Conservation (phyloP, 2,113 vertebrate genomes). For the Excalfactoria chinensis region DNA sequence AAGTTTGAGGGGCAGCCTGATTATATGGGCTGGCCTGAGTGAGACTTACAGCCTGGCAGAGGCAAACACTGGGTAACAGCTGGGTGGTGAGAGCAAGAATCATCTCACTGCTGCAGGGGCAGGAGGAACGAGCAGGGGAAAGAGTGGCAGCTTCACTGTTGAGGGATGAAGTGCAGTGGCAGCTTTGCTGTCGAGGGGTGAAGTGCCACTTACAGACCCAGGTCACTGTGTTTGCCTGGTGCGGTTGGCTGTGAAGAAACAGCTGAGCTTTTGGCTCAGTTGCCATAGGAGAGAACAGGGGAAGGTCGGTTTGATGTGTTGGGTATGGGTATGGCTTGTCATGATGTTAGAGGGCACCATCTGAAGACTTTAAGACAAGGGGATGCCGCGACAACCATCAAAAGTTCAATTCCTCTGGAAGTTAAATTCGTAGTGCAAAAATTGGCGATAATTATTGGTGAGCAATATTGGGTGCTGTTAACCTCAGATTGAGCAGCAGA, state of each 20-base stretch:
- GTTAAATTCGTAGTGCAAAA: background rate
- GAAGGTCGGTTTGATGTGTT: background rate
- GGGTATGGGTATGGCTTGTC: background rate
- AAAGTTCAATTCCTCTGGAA: background rate
- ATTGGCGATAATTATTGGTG: background rate
- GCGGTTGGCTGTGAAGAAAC: background rate
- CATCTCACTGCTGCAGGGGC: background rate
- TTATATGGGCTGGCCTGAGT: accelerated
- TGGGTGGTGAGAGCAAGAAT: background rate
- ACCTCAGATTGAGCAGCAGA: background rate
- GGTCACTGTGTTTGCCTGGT: background rate
- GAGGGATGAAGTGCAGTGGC: too few species aligned
- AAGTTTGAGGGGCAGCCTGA: background rate
- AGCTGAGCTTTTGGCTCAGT: background rate
- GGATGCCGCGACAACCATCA: too few species aligned
- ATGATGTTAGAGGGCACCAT: background rate
- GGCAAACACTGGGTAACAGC: background rate
- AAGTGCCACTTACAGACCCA: too few species aligned
- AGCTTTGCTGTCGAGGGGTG: too few species aligned
- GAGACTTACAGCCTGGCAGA: background rate
- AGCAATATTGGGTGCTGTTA: background rate
- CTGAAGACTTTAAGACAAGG: too few species aligned
- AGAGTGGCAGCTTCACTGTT: background rate
- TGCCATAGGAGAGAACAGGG: background rate
- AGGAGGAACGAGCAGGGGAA: background rate